These are phyloP conservation scores for Hippoglossus hippoglossus DNA, from an alignment of 2,797 vertebrate genomes.

Conservation along the genomic window DNA sequence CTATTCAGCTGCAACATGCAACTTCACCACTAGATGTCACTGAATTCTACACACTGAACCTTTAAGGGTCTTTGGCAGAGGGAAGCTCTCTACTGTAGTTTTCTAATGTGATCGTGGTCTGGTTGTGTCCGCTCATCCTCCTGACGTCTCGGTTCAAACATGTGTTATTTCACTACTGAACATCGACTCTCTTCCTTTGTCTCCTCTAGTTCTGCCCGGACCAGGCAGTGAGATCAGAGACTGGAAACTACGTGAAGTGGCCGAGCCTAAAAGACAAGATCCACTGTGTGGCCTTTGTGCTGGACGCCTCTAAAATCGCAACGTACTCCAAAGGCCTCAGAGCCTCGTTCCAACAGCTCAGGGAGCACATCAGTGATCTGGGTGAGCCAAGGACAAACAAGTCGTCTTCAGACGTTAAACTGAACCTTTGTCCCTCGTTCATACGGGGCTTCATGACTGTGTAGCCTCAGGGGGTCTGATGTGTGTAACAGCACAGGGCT, in stretches of 20 bases:
- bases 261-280: conserved; percentile 70
- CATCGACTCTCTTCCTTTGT: background rate
- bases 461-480: background rate
- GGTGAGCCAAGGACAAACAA: conserved; percentile 65
- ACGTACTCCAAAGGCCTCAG: conserved; percentile 59
- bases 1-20: no score
- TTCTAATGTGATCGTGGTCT: background rate
- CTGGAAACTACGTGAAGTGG: conserved; percentile 66
- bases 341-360: conserved; percentile 67
- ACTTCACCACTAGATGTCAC: no score
- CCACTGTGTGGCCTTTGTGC: conserved; percentile 81
- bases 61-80: no score
- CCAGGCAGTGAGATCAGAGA: conserved; percentile 68
- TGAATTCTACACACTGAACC: no score
- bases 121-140: background rate
- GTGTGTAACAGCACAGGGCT: no score
- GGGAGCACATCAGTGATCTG: conserved; percentile 79
- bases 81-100: background rate
- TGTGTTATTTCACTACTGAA: background rate
- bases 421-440: background rate
- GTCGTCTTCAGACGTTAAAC: no score
- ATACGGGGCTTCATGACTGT: background rate
- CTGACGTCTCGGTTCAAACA: background rate
- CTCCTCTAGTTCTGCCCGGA: conserved; percentile 73
- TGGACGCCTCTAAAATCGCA: conserved; percentile 71